Base-by-base conservation (phyloP, 35 echinoderm and acorn worm genomes). In the Ophioderma brevispina region DNA sequence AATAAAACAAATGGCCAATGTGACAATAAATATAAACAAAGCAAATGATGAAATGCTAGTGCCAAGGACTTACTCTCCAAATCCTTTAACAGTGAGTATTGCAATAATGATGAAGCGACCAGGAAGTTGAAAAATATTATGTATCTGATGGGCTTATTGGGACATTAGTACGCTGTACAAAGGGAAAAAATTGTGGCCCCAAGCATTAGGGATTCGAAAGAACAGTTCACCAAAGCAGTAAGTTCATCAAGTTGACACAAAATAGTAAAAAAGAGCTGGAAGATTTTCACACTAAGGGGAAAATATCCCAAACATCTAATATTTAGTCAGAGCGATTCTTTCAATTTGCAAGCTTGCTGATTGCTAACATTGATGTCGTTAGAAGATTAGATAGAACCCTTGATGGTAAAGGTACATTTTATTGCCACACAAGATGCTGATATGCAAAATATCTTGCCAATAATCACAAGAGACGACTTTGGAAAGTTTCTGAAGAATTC, bases 351-450 rank as follows among this genome's bases (percentile, higher is more conserved):
- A 36, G n/a, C n/a, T n/a, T n/a, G n/a, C n/a, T n/a, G n/a, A n/a
- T 15, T 33, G 89, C 84, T 84, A 91, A 85, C 63, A 91, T 91
- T 78, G 70, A 91, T 78, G 75, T 85, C 18, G 25, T 91, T n/a
- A n/a, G n/a, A n/a, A n/a, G n/a, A n/a, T n/a, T n/a, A 33, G 89
- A 91, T 50, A 70, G 75, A 21, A 91, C 89, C 30, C 37, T 85
- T 35, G 89, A 91, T 85, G 89, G 89, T 76, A 91, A 82, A 75
- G 50, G 39, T 37, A 90, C 80, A 13, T 84, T 90, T 49, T 63
- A 90, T n/a, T 75, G 43, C 43, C 35, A 90, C 79, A 90, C 88
- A n/a, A 82, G 25, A 83, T 81, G 88, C 32, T 90, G 35, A 76
- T 83, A 39, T 82, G 19, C 75, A n/a, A 42, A 84, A 55, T 1